phyloP scores from a whole-genome alignment of 64 coral and sea anemone species.

The Catalaphyllia jardinei region DNA sequence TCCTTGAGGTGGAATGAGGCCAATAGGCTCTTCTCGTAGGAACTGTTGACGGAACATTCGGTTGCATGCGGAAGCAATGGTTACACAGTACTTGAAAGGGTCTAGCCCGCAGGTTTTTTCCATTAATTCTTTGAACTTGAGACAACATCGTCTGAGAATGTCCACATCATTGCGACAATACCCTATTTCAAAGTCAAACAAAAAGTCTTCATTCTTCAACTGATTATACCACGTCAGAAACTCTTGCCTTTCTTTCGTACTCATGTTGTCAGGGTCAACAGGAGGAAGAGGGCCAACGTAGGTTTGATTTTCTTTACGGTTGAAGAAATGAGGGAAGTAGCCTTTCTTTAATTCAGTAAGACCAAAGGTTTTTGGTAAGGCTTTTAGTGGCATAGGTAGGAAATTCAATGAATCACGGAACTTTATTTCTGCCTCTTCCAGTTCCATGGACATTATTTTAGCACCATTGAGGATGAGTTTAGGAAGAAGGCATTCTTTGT shows the following conservation, averaged over 20 bases:
- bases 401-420: too few relatives aligned
- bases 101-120: neutral
- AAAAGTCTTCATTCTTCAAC: neutral
- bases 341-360: too few relatives aligned
- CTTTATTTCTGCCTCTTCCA: too few relatives aligned
- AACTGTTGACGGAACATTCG: conserved; percentile 17
- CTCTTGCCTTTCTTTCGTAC: too few relatives aligned
- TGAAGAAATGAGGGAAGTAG: conserved; percentile 42
- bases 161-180: conserved; percentile 54
- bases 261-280: too few relatives aligned
- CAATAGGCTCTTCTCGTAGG: too few relatives aligned
- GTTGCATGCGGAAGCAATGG: conserved; percentile 48
- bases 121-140: conserved; percentile 29
- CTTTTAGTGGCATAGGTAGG: too few relatives aligned
- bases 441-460: conserved; percentile 21
- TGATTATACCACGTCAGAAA: conserved; percentile 26
- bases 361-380: too few relatives aligned
- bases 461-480: too few relatives aligned
- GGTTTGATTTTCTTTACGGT: too few relatives aligned
- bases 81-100: conserved; percentile 23
- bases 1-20: conserved; percentile 25
- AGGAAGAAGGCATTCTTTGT: too few relatives aligned
- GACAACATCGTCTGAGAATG: conserved; percentile 22
- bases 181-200: conserved; percentile 28
- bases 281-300: too few relatives aligned